phyloP scores from a whole-genome alignment of 2,888 invertebrate species.

The Xestobium rufovillosum region DNA sequence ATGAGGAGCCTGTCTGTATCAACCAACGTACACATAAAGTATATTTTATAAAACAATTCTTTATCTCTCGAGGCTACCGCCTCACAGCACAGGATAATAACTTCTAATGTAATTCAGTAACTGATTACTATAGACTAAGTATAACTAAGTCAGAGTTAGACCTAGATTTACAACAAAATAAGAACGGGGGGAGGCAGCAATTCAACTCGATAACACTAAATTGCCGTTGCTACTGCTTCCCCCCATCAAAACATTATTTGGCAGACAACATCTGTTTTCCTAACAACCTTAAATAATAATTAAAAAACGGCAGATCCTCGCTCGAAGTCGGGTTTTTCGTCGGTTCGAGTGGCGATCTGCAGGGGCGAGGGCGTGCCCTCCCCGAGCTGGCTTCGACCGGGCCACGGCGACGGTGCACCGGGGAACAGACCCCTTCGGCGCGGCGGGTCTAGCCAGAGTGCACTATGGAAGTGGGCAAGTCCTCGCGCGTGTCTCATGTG shows the following conservation, averaged over 20 bases:
- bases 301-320: slow-evolving; percentile 20
- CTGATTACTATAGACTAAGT: not conserved
- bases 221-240: slow-evolving; percentile 36
- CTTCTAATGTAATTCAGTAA: slow-evolving; percentile 6
- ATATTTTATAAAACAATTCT: slow-evolving; percentile 39
- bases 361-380: slow-evolving; percentile 33
- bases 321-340: slow-evolving; percentile 15
- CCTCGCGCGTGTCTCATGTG: too few relatives aligned
- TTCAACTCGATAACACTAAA: slow-evolving; percentile 24
- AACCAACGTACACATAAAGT: slow-evolving; percentile 38
- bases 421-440: slow-evolving; percentile 19
- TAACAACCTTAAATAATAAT: slow-evolving; percentile 31
- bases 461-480: slow-evolving; percentile 31
- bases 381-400: slow-evolving; percentile 23
- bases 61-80: slow-evolving; percentile 24
- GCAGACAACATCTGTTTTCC: slow-evolving; percentile 42
- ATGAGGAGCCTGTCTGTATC: slow-evolving; percentile 18
- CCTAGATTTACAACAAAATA: slow-evolving; percentile 42
- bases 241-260: slow-evolving; percentile 36
- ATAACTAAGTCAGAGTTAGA: slow-evolving; percentile 39
- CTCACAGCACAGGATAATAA: slow-evolving; percentile 24
- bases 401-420: slow-evolving; percentile 32
- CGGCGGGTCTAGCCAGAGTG: slow-evolving; percentile 30
- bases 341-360: slow-evolving; percentile 7
- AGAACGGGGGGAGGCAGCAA: slow-evolving; percentile 39